Conservation (phyloP, 2,888 invertebrate genomes). For the Coenonympha glycerion region DNA sequence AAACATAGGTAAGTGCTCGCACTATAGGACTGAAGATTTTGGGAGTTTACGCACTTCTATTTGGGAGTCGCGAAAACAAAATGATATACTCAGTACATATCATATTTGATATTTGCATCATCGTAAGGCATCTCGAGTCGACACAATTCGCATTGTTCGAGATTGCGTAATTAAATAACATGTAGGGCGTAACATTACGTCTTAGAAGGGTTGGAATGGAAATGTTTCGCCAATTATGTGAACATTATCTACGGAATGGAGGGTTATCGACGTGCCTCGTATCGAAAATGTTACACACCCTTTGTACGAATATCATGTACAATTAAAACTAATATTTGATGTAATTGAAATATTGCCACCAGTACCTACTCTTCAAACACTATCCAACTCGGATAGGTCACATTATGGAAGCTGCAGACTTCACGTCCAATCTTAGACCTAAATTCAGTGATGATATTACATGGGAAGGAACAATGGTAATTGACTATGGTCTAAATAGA, state of each 20-base stretch:
- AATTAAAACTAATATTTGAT: constrained; percentile 2
- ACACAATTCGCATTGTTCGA: constrained; percentile 70
- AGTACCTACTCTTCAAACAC: not conserved
- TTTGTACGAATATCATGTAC: constrained; percentile 17
- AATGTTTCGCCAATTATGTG: constrained; percentile 76
- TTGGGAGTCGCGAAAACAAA: too few relatives aligned
- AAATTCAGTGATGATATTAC: too few relatives aligned
- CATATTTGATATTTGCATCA: constrained; percentile 26
- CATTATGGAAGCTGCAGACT: too few relatives aligned
- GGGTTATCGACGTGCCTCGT: constrained; percentile 61
- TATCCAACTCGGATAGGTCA: too few relatives aligned
- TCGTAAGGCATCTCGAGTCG: constrained; percentile 45
- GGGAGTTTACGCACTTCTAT: too few relatives aligned
- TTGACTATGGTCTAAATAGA: too few relatives aligned
- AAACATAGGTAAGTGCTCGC: too few relatives aligned
- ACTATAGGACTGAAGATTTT: too few relatives aligned
- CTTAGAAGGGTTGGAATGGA: constrained; percentile 73
- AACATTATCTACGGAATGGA: constrained; percentile 71
- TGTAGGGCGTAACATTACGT: constrained; percentile 71
- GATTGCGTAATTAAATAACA: constrained; percentile 76
- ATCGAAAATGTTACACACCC: constrained; percentile 15
- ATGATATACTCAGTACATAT: not conserved
- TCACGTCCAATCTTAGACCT: too few relatives aligned
- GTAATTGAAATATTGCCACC: not conserved
- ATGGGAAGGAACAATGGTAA: too few relatives aligned